Conservation (phyloP, 2,888 invertebrate species). For the Stratiomys singularior region DNA sequence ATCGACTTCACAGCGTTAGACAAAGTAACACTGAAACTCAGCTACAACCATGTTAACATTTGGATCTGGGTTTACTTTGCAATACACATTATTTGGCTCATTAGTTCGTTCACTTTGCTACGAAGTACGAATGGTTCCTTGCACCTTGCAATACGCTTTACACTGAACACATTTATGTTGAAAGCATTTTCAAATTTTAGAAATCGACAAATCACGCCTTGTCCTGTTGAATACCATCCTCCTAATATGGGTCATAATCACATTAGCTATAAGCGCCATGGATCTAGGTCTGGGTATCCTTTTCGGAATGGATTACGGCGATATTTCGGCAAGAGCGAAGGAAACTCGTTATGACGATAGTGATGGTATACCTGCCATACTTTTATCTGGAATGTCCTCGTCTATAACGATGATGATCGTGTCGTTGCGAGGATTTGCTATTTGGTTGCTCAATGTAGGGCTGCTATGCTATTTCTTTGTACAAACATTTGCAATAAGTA, state of each 20-base stretch:
- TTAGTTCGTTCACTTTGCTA: conserved; percentile 59
- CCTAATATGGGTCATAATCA: conserved; percentile 59
- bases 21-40: conserved; percentile 42
- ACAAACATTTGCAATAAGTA: conserved; percentile 52
- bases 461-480: conserved; percentile 58
- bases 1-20: conserved; percentile 54
- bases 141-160: not conserved
- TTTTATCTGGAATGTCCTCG: conserved; percentile 59
- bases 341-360: conserved; percentile 53
- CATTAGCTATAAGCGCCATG: conserved; percentile 59
- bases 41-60: conserved; percentile 56
- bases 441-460: conserved; percentile 64
- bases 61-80: conserved; percentile 63
- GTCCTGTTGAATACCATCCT: conserved; percentile 56
- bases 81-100: conserved; percentile 60
- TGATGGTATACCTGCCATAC: conserved; percentile 53
- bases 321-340: conserved; percentile 56
- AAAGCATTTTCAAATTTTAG: conserved; percentile 54
- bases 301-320: conserved; percentile 62
- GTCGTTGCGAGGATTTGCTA: conserved; percentile 65
- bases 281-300: conserved; percentile 62
- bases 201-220: conserved; percentile 57
- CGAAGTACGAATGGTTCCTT: conserved; percentile 57
- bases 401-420: conserved; percentile 63
- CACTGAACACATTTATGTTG: conserved; percentile 16